These are phyloP conservation scores for Geothlypis trichas DNA, from an alignment of 2,113 vertebrate species.

Conservation along the genomic window DNA sequence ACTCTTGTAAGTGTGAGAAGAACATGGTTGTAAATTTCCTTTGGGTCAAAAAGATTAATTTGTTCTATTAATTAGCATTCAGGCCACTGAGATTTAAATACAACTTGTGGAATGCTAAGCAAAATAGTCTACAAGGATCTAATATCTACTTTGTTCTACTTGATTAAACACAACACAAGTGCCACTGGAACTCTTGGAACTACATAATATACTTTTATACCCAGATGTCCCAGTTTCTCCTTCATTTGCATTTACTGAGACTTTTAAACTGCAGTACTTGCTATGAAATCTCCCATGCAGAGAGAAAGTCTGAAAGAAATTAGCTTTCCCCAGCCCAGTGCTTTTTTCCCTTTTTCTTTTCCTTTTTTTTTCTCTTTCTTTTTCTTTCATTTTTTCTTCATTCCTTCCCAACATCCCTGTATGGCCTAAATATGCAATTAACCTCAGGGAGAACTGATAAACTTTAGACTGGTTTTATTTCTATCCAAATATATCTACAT, in stretches of 20 bases:
- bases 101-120: constrained; percentile 45
- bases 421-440: neutral
- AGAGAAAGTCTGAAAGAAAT: constrained; percentile 10
- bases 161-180: constrained; percentile 60
- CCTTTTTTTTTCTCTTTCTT: neutral
- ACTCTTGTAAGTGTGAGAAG: constrained; percentile 32
- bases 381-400: no score
- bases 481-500: neutral
- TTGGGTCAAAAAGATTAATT: constrained; percentile 66
- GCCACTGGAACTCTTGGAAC: constrained; percentile 55
- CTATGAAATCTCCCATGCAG: constrained; percentile 37
- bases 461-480: neutral
- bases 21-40: constrained; percentile 64
- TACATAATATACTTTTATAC: constrained; percentile 53
- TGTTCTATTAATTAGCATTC: constrained; percentile 47
- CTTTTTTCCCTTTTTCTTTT: neutral
- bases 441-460: neutral
- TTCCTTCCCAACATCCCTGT: neutral
- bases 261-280: neutral
- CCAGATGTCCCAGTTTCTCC: constrained; percentile 48
- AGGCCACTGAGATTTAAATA: constrained; percentile 47
- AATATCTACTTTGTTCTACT: constrained; percentile 53
- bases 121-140: constrained; percentile 54
- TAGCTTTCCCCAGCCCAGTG: neutral
- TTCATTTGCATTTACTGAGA: constrained; percentile 54